Conservation (phyloP, 2,797 vertebrate genomes). For the Iguana delicatissima region DNA sequence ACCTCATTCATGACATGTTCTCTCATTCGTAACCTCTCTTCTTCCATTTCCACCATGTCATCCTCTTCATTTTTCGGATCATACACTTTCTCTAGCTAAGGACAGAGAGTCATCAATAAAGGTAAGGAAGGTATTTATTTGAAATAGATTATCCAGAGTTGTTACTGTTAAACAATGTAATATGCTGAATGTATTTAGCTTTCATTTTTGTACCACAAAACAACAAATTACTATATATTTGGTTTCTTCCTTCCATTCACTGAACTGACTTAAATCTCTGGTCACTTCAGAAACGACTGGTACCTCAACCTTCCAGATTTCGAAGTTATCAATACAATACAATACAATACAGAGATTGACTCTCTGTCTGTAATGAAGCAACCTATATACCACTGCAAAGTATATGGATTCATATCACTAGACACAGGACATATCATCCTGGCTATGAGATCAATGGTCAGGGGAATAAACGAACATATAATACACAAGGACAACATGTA, state of each 20-base stretch:
- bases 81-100: slow-evolving; percentile 96
- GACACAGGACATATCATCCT: neutral
- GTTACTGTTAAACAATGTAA: neutral
- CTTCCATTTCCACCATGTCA: slow-evolving; percentile 99
- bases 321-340: neutral
- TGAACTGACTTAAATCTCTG: neutral
- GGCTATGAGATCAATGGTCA: neutral
- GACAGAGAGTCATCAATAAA: slow-evolving; percentile 48
- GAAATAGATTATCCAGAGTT: neutral
- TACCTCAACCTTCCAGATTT: neutral
- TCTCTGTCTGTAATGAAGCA: neutral
- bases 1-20: slow-evolving; percentile 99
- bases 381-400: neutral
- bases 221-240: neutral
- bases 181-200: neutral
- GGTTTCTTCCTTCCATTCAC: neutral
- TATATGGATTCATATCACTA: neutral
- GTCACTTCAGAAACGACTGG: neutral
- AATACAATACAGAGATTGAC: neutral
- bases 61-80: slow-evolving; percentile 97
- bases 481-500: neutral
- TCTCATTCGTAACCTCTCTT: slow-evolving; percentile 96
- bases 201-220: neutral
- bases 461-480: neutral
- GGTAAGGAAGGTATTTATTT: neutral